A percentile compares a stretch with the other conserved stretches of the same genome.
These are phyloP conservation scores for Theristus sp. DNA, from an alignment of 2,888 invertebrate genomes.

Conservation along the genomic window DNA sequence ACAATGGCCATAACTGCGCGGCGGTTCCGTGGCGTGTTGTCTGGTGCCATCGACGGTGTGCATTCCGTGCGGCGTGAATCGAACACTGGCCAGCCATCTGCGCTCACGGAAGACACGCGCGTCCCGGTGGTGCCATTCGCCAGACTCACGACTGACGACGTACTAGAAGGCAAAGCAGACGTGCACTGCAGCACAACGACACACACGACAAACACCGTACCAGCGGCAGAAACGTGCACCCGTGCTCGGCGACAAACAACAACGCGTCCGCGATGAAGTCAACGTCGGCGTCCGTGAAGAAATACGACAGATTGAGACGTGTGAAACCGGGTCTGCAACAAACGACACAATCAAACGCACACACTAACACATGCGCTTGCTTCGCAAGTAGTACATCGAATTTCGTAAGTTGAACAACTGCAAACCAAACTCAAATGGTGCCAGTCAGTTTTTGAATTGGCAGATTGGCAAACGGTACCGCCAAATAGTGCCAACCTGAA, in stretches of 20 bases:
- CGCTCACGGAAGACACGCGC: constrained; percentile 55
- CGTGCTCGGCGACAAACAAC: constrained; percentile 67
- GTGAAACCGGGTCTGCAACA: constrained; percentile 55
- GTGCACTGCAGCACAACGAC: too few relatives aligned
- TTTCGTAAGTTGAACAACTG: too few relatives aligned
- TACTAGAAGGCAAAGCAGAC: too few relatives aligned
- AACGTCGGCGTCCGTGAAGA: constrained; percentile 56
- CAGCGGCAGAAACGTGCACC: constrained; percentile 58
- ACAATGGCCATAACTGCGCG: not conserved
- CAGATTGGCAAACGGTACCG: not conserved
- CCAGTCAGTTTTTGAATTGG: not conserved
- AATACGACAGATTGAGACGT: constrained; percentile 63
- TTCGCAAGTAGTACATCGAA: too few relatives aligned
- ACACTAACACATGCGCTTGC: too few relatives aligned
- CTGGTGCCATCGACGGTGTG: too few relatives aligned
- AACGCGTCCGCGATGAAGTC: constrained; percentile 43
- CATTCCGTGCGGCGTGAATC: constrained; percentile 38
- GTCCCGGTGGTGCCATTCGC: constrained; percentile 68
- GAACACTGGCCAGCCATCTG: constrained; percentile 58
- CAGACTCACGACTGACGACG: constrained; percentile 63
- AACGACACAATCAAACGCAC: too few relatives aligned
- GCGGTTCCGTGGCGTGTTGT: too few relatives aligned
- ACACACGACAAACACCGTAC: too few relatives aligned
- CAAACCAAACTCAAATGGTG: too few relatives aligned
- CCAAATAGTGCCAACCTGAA: too few relatives aligned